Evolutionary conservation across 2,797 vertebrate genomes (phyloP).

Genomic region (Parambassis ranga): DNA sequence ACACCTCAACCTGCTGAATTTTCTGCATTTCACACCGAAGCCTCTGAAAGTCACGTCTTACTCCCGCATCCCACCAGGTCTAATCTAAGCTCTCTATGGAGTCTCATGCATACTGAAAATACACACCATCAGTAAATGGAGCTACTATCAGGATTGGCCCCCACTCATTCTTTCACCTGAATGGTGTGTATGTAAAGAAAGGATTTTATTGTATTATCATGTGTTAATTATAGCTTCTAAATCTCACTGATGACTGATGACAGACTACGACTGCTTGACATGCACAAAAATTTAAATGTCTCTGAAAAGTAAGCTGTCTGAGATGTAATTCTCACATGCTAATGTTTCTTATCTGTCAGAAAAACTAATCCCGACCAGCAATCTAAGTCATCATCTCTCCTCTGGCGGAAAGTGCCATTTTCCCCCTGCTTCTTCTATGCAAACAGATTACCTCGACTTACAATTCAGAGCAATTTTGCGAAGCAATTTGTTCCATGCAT

Average conservation of each 20-base stretch:
- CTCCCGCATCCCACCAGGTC: constrained; percentile 25
- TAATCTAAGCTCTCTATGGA: constrained; percentile 30
- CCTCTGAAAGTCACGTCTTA: constrained; percentile 12
- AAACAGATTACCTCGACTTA: constrained; percentile 27
- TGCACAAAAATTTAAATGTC: neutral
- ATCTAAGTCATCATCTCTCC: constrained; percentile 4
- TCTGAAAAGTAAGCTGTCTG: neutral
- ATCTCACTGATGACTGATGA: neutral
- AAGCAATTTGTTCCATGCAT: constrained; percentile 60
- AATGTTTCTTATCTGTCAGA: constrained; percentile 1
- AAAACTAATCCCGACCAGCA: neutral
- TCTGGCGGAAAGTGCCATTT: neutral
- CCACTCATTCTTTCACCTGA: neutral
- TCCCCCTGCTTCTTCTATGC: constrained; percentile 21
- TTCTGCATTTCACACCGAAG: constrained; percentile 29
- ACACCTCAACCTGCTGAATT: constrained; percentile 27
- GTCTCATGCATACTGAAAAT: constrained; percentile 18
- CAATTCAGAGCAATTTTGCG: constrained; percentile 61
- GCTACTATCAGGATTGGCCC: neutral
- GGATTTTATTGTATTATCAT: neutral
- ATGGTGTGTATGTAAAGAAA: neutral
- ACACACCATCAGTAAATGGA: constrained; percentile 11
- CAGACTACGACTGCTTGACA: neutral
- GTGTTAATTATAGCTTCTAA: neutral
- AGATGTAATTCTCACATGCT: neutral